Evolutionary conservation across 1,140 invertebrate genomes (phyloP).

Genomic region (Tachypleus tridentatus): DNA sequence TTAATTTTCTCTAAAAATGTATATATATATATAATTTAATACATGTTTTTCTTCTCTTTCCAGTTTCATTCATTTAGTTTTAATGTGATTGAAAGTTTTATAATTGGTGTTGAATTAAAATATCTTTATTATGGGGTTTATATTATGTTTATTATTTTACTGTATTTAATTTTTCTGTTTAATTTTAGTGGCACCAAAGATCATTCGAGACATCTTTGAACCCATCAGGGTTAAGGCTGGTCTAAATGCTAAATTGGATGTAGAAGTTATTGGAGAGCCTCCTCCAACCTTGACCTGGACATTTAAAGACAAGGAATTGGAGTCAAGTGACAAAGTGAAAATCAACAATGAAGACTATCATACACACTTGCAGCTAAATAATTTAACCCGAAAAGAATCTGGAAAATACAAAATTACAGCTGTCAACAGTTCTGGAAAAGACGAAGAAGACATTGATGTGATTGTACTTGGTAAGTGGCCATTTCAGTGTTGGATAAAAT

Average conservation of each 20-base stretch:
- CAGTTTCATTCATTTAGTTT: no score
- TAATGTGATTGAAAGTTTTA: no score
- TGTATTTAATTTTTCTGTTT: no score
- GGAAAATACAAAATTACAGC: constrained; percentile 86
- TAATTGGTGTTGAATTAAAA: no score
- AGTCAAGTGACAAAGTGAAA: constrained; percentile 37
- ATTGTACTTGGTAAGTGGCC: constrained; percentile 49
- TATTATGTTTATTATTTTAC: no score
- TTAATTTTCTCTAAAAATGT: no score
- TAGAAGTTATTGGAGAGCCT: constrained; percentile 90
- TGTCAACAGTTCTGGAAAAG: constrained; percentile 80
- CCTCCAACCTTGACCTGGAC: constrained; percentile 85
- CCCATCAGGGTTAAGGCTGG: constrained; percentile 78
- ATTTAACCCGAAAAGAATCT: constrained; percentile 65
- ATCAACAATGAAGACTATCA: constrained; percentile 90
- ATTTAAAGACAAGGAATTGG: constrained; percentile 50
- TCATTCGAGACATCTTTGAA: constrained; percentile 82
- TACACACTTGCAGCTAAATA: constrained; percentile 67
- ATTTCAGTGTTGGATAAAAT: no score
- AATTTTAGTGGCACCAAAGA: constrained; percentile 66
- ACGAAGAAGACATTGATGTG: constrained; percentile 89
- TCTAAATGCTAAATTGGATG: constrained; percentile 77
- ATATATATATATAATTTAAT: no score
- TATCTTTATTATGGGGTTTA: no score
- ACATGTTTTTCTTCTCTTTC: no score